Base-by-base conservation (phyloP, 2,113 vertebrate species). In the Onychostoma macrolepis region DNA sequence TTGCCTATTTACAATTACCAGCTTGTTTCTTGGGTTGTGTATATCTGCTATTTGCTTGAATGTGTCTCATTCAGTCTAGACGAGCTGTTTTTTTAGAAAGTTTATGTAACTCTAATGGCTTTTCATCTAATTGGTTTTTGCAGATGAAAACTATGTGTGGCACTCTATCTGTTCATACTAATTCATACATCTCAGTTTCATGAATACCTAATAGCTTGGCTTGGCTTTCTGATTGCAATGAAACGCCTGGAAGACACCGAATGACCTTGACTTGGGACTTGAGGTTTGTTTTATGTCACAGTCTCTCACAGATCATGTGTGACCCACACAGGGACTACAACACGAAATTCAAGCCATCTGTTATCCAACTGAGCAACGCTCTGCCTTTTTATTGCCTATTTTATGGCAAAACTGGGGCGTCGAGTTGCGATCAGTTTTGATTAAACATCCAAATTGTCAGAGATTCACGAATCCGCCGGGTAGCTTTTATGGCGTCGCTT, bases 291-390 rank as follows among this genome's bases (percentile, higher is more conserved):
- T 83, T 72, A 53, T 83, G 41, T 50, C 61, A 45, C 28, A 83
- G 65, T 24, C 81, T 72, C 81, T 72, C 38, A 13, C 67, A 84
- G 83, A 74, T 84, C 83, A 74, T 15, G 69, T 75, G 69, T 75
- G 69, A 74, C 33, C 83, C 69, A 58, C 83, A 84, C 45, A 36
- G 65, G 67, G 67, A 56, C 43, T 33, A 56, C 21, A 33, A 84
- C 48, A 75, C 13, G 7, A 84, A 74, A 75, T 26, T 21, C 30
- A 26, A 74, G 83, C 83, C 83, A 84, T 84, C 83, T 84, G 83
- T 75, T 83, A 69, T 43, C 10, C 17, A 50, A 71, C 81, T n/a
- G 43, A 83, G 43, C 10, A 15, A 67, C 26, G 17, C 38, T 69
- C 61, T 83, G 26, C 26, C 58, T 67, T 83, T 71, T 83, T 83